Evolutionary conservation across 2,888 invertebrate species (phyloP).

Genomic region (Sepioteuthis lessoniana): DNA sequence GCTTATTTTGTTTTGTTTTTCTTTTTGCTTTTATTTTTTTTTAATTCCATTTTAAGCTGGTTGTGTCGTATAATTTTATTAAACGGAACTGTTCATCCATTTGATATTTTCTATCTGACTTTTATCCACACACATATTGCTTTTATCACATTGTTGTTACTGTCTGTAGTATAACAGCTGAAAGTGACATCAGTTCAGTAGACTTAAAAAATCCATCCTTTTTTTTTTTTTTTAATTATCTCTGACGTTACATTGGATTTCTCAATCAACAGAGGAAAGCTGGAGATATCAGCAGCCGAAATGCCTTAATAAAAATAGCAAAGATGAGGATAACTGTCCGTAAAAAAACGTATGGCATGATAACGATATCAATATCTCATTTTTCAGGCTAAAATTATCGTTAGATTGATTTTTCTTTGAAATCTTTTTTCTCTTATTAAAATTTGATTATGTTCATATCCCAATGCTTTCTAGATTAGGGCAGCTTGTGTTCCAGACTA

Average conservation of each 20-base stretch:
- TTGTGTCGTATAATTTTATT: neutral
- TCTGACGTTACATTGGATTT: neutral
- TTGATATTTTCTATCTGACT: neutral
- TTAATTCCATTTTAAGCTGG: too few relatives aligned
- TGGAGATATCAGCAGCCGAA: neutral
- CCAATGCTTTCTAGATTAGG: neutral
- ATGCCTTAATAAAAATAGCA: neutral
- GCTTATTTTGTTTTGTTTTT: too few relatives aligned
- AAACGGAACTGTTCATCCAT: neutral
- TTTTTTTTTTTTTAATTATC: neutral
- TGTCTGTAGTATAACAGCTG: neutral
- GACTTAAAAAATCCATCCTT: neutral
- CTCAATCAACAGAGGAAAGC: neutral
- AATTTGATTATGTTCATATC: neutral
- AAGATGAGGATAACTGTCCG: neutral
- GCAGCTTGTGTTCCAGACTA: slow-evolving; percentile 53
- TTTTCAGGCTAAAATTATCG: neutral
- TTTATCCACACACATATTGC: neutral
- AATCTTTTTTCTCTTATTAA: neutral
- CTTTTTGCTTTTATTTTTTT: too few relatives aligned
- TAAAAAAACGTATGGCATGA: neutral
- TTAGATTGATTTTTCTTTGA: neutral
- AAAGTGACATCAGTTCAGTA: neutral
- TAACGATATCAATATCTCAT: neutral
- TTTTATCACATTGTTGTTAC: neutral